Percentiles rank a stretch among this genome's conserved stretches.
Conservation (phyloP, 2,113 vertebrate genomes). For the Brachyhypopomus gauderio region DNA sequence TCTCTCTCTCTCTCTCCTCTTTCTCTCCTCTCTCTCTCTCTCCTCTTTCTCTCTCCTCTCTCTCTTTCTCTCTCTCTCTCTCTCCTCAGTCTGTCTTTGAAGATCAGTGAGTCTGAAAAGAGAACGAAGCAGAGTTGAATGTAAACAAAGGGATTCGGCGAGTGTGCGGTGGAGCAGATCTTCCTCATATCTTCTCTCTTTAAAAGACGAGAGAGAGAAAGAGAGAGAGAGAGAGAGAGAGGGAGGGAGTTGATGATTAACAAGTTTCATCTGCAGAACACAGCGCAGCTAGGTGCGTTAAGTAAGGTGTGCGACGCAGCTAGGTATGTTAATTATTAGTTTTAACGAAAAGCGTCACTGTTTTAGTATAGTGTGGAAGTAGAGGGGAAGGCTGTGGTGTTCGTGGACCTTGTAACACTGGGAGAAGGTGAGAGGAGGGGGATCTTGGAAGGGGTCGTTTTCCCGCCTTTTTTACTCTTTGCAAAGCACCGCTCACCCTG, state of each 20-base stretch:
- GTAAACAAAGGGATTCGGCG: conserved; percentile 17
- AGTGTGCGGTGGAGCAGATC: conserved; percentile 5
- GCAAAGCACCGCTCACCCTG: not conserved
- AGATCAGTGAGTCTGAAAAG: conserved; percentile 26
- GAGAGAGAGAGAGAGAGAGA: not conserved
- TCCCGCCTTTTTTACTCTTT: not conserved
- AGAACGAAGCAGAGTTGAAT: conserved; percentile 13
- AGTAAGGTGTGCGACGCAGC: not conserved
- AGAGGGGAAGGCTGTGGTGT: not conserved
- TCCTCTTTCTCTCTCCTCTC: not conserved
- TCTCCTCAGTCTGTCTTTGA: conserved; percentile 42
- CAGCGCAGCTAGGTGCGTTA: too few species aligned
- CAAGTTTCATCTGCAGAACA: too few species aligned
- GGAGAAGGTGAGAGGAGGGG: not conserved
- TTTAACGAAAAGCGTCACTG: too few species aligned
- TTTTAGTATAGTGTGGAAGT: not conserved
- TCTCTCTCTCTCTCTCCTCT: not conserved
- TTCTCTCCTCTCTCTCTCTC: not conserved
- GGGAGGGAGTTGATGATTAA: not conserved
- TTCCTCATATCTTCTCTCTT: not conserved
- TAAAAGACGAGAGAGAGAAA: not conserved
- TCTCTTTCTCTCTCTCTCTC: not conserved
- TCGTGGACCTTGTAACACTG: not conserved
- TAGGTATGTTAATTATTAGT: too few species aligned
- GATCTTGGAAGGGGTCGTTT: conserved; percentile 5